Base-by-base conservation (phyloP, 2,888 invertebrate genomes). In the Parascotia fuliginaria region DNA sequence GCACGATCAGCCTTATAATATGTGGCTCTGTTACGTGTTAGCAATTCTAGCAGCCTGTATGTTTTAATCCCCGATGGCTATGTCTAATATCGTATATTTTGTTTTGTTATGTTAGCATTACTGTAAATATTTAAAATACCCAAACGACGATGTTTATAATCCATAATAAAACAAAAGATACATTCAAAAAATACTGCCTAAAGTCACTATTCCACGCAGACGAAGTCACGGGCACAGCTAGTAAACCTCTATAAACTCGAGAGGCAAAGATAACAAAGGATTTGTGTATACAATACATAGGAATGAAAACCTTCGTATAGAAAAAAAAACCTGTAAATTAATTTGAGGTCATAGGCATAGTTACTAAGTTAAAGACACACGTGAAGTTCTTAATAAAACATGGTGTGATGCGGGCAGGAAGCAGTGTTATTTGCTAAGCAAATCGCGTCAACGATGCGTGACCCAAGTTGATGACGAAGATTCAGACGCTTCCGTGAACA, bases 391-490 rank as follows among this genome's bases (percentile, higher is more conserved):
- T 60, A 55, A 43, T 70, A 54, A 65, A 59, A 61, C 43, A 43
- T 56, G 29, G 45, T 53, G 32, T 43, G 45, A 60, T 67, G 65
- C 63, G 64, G 68, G 60, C 81, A 85, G 80, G 81, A 84, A 80
- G 64, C 72, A 58, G 50, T 51, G 61, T 72, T 79, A 77, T 83
- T 85, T 84, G 78, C 81, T 82, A 81, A 79, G 83, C 83, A 80
- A 81, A 81, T 77, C 77, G 82, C 81, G 79, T 85, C 77, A 75
- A 66, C 77, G 77, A 77, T 70, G 80, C 84, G 83, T 84, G 82
- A 79, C 79, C 77, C 66, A 75, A 63, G 75, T 69, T 66, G 75
- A 69, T 70, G 76, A 78, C 70, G 69, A 75, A 60, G 66, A 68
- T 64, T 60, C 67, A 67, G 62, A 65, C 66, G 72, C 78, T 83